Evolutionary conservation across 2,888 invertebrate genomes (phyloP).

Genomic region (Eulithis testata): DNA sequence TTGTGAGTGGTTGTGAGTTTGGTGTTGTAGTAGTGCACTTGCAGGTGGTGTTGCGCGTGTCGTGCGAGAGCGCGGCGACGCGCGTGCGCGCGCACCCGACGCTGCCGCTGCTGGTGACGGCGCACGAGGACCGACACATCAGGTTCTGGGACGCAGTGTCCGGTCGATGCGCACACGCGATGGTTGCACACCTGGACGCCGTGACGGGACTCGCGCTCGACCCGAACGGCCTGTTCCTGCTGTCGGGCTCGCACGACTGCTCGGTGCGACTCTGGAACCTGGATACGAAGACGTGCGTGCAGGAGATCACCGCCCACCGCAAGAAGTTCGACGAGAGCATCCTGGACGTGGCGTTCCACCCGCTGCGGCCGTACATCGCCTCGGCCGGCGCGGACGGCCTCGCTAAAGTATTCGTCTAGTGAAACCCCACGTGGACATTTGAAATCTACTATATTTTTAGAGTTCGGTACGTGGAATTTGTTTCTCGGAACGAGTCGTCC

Average conservation of each 20-base stretch:
- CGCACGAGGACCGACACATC: constrained; percentile 99
- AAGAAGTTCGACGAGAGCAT: constrained; percentile 99
- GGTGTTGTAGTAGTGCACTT: constrained; percentile 39
- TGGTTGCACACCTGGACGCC: constrained; percentile 99
- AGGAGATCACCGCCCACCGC: constrained; percentile 99
- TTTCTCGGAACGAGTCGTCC: constrained; percentile 67
- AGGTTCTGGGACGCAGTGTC: constrained; percentile 98
- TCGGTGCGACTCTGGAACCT: constrained; percentile 99
- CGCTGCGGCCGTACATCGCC: constrained; percentile 98
- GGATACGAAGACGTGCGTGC: constrained; percentile 99
- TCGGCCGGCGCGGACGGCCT: constrained; percentile 99
- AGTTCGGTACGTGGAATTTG: constrained; percentile 81
- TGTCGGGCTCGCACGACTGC: constrained; percentile 99
- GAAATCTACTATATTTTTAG: constrained; percentile 84
- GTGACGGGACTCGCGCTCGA: constrained; percentile 99
- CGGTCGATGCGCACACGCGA: constrained; percentile 97
- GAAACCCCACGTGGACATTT: constrained; percentile 78
- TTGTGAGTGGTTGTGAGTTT: constrained; percentile 39
- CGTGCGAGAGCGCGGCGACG: constrained; percentile 88
- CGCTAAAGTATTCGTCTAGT: constrained; percentile 97
- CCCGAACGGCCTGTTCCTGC: constrained; percentile 98
- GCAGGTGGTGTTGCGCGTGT: constrained; percentile 84
- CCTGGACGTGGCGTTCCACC: constrained; percentile 99
- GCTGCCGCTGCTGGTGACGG: constrained; percentile 97
- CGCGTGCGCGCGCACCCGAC: constrained; percentile 98